Percentiles rank a stretch among this genome's conserved stretches.
Conservation (phyloP, 2,888 invertebrate species). For the Agrochola circellaris region DNA sequence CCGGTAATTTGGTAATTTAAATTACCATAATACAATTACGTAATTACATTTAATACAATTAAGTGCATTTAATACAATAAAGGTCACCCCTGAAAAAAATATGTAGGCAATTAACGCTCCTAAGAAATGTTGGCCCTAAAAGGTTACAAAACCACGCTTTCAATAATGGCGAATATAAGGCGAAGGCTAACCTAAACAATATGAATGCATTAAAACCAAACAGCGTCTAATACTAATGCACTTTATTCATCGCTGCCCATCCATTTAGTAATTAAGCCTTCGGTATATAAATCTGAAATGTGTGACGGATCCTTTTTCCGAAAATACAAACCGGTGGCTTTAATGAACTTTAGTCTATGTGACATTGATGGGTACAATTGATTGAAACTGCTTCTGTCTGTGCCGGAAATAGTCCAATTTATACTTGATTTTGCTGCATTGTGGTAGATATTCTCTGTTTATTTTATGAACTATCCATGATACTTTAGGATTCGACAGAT, state of each 20-base stretch:
- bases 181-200: neutral
- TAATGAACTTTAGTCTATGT: neutral
- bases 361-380: neutral
- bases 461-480: neutral
- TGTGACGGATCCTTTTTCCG: neutral
- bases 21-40: no score
- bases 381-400: neutral
- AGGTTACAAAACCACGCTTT: neutral
- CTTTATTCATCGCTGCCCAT: neutral
- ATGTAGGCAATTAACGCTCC: neutral
- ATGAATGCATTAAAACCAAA: neutral
- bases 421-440: neutral
- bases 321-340: neutral
- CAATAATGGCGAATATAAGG: neutral
- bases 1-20: neutral
- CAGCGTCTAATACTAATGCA: neutral
- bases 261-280: constrained; percentile 6
- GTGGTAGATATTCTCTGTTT: neutral
- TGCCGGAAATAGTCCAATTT: neutral
- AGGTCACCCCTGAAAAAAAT: neutral
- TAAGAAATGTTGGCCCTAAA: neutral
- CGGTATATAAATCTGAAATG: neutral
- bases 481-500: neutral
- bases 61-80: neutral
- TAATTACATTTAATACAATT: neutral